phyloP scores from a whole-genome alignment of 2,113 vertebrate genomes.

The Reinhardtius hippoglossoides region DNA sequence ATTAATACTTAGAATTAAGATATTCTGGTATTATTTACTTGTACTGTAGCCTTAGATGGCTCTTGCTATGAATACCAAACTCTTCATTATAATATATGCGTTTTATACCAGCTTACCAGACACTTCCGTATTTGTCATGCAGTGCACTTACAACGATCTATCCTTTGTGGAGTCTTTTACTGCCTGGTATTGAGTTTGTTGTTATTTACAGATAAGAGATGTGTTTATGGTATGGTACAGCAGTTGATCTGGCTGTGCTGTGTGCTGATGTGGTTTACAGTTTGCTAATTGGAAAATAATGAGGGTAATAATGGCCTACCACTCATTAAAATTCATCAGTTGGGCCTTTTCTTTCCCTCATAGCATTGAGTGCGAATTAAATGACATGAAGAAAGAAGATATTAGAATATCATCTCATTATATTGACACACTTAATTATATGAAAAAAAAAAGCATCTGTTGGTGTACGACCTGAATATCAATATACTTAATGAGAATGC shows the following conservation, averaged over 20 bases:
- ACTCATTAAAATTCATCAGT: conserved; percentile 79
- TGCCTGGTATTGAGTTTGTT: conserved; percentile 50
- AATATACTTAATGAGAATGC: conserved; percentile 41
- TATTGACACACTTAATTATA: conserved; percentile 66
- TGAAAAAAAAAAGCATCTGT: conserved; percentile 41
- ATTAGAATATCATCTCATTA: conserved; percentile 73
- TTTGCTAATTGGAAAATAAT: conserved; percentile 82
- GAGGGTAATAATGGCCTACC: conserved; percentile 73
- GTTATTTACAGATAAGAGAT: conserved; percentile 72
- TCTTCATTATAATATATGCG: conserved; percentile 52
- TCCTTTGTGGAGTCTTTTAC: conserved; percentile 46
- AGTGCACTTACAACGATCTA: conserved; percentile 41
- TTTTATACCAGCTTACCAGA: conserved; percentile 38
- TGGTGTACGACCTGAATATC: conserved; percentile 55
- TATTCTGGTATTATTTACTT: conserved; percentile 20
- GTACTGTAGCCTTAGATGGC: conserved; percentile 13
- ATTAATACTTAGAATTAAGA: conserved; percentile 38
- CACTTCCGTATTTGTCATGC: conserved; percentile 40
- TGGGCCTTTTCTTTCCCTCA: conserved; percentile 39
- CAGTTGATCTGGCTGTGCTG: conserved; percentile 42
- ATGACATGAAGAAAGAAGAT: conserved; percentile 51
- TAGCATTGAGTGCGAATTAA: conserved; percentile 49
- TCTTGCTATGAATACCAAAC: conserved; percentile 14
- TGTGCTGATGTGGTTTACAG: conserved; percentile 65
- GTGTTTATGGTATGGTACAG: conserved; percentile 51